Evolutionary conservation across 2,888 invertebrate genomes (phyloP).

Genomic region (Caenorhabditis drosophilae): DNA sequence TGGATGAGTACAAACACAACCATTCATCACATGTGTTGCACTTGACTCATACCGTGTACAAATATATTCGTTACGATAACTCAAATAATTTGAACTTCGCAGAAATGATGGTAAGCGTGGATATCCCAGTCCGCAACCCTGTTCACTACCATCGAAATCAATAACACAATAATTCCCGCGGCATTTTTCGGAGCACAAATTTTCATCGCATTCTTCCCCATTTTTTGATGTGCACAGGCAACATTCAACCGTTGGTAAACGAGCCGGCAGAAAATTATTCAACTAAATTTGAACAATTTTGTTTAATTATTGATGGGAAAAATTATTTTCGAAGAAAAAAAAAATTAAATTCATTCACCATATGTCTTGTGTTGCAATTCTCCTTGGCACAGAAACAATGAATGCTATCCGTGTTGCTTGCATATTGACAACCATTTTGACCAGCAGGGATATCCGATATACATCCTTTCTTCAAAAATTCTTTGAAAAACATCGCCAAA

Average conservation of each 20-base stretch:
- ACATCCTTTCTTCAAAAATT: conserved; percentile 65
- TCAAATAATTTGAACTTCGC: conserved; percentile 59
- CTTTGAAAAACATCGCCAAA: conserved; percentile 7
- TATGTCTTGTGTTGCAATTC: conserved; percentile 58
- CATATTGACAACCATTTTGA: conserved; percentile 63
- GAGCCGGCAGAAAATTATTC: conserved; percentile 58
- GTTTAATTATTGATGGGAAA: conserved; percentile 22
- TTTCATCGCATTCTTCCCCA: conserved; percentile 60
- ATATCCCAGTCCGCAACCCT: conserved; percentile 66
- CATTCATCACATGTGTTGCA: conserved; percentile 56
- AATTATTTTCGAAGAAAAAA: neutral
- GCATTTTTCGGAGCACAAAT: conserved; percentile 58
- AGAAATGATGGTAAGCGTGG: conserved; percentile 65
- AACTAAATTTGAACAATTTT: conserved; percentile 41
- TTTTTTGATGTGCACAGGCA: conserved; percentile 64
- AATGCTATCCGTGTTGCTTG: conserved; percentile 63
- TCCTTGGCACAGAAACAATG: conserved; percentile 66
- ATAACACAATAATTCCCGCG: conserved; percentile 67
- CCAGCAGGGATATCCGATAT: conserved; percentile 60
- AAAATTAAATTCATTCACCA: conserved; percentile 33
- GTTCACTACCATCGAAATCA: conserved; percentile 67
- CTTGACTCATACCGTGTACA: conserved; percentile 67
- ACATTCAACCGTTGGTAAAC: conserved; percentile 65
- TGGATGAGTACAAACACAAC: conserved; percentile 66
- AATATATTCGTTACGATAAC: conserved; percentile 58